Conservation (phyloP, 2,888 invertebrate genomes). For the Macaria liturata region DNA sequence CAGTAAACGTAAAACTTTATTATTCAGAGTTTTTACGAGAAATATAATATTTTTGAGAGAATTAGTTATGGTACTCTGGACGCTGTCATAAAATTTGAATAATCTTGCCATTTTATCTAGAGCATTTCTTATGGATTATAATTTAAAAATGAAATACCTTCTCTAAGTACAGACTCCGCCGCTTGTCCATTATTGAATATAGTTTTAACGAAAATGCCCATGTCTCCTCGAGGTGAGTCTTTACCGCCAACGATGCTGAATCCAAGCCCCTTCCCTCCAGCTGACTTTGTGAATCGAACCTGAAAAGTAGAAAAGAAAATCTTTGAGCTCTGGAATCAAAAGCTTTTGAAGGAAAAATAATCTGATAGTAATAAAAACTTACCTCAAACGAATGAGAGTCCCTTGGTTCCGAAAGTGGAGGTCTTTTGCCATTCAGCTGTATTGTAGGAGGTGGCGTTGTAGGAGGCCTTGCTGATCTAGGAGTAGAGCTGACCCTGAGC, state of each 20-base stretch:
- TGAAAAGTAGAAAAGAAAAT: slow-evolving; percentile 41
- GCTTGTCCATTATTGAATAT: slow-evolving; percentile 94
- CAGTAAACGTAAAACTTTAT: slow-evolving; percentile 17
- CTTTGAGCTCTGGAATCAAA: too few species aligned
- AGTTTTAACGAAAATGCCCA: slow-evolving; percentile 95
- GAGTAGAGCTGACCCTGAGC: slow-evolving; percentile 71
- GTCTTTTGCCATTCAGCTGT: slow-evolving; percentile 54
- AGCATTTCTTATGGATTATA: too few species aligned
- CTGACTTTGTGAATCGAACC: slow-evolving; percentile 90
- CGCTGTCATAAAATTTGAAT: too few species aligned
- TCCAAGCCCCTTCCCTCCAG: slow-evolving; percentile 92
- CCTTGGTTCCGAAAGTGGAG: slow-evolving; percentile 69
- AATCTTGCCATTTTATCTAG: too few species aligned
- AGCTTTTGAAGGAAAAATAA: too few species aligned
- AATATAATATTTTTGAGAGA: too few species aligned
- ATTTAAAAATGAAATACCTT: slow-evolving; percentile 83
- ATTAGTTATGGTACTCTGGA: too few species aligned
- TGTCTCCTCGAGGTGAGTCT: slow-evolving; percentile 92
- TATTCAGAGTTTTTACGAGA: too few species aligned
- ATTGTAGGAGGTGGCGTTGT: slow-evolving; percentile 58
- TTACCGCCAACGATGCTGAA: slow-evolving; percentile 95
- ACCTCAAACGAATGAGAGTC: slow-evolving; percentile 76
- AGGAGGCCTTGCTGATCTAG: slow-evolving; percentile 67
- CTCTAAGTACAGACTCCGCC: slow-evolving; percentile 90
- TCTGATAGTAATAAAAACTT: slow-evolving; percentile 9